Evolutionary conservation across 2,113 vertebrate species (phyloP).

Genomic region (Uropsilus gracilis): DNA sequence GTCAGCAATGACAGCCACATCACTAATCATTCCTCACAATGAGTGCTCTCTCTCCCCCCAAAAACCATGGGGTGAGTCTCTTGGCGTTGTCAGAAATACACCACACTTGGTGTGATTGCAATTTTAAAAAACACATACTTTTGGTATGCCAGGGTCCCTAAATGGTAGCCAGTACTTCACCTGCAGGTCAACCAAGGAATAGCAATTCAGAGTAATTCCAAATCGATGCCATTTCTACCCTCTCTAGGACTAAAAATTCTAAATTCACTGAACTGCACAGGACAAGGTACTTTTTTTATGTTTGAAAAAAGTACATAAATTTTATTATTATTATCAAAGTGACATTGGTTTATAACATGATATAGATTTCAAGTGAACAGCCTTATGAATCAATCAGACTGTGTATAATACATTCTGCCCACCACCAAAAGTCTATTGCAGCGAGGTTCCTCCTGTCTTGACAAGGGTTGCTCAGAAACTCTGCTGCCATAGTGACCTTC

Average conservation of each 20-base stretch:
- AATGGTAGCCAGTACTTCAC: neutral
- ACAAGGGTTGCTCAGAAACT: neutral
- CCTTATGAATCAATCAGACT: neutral
- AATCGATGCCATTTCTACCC: neutral
- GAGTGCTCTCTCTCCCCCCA: neutral
- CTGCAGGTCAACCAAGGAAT: neutral
- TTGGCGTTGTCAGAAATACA: neutral
- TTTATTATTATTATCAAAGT: neutral
- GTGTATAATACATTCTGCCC: neutral
- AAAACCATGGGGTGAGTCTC: neutral
- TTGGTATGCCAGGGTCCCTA: neutral
- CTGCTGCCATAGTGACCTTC: neutral
- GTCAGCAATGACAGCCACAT: neutral
- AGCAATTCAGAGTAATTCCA: neutral
- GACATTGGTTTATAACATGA: neutral
- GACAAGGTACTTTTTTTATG: no score
- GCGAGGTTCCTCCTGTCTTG: neutral
- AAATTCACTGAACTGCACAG: neutral
- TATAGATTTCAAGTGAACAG: neutral
- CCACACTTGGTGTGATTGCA: neutral
- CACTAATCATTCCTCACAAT: no score
- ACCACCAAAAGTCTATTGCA: neutral
- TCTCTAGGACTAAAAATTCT: neutral
- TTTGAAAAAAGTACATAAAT: no score
- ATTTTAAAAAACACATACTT: neutral